Conservation (phyloP, 2,113 vertebrate species). For the Xiphophorus maculatus region DNA sequence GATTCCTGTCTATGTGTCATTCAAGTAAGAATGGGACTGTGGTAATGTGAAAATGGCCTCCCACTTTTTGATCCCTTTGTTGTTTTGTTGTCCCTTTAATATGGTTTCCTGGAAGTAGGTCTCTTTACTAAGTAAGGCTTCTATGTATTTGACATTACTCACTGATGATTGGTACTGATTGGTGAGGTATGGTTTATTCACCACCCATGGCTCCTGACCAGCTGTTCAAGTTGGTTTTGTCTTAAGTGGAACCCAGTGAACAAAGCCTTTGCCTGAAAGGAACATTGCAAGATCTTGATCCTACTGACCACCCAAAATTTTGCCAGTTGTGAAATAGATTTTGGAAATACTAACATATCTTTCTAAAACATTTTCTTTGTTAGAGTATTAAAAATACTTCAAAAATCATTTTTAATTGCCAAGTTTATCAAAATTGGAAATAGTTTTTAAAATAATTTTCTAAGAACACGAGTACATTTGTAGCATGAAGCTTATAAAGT, state of each 20-base stretch:
- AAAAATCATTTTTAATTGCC: neutral
- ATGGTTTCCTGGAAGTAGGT: conserved; percentile 47
- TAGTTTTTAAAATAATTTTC: neutral
- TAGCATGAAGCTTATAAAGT: neutral
- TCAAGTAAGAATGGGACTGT: conserved; percentile 5
- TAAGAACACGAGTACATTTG: neutral
- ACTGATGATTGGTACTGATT: conserved; percentile 30
- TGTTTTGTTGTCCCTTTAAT: conserved; percentile 36
- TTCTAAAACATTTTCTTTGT: neutral
- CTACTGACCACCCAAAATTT: conserved; percentile 41
- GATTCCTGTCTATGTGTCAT: conserved; percentile 41
- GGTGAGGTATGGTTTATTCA: conserved; percentile 42
- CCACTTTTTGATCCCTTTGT: neutral
- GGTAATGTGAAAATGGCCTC: conserved; percentile 1
- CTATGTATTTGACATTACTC: conserved; percentile 22
- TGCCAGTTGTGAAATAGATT: neutral
- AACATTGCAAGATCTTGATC: conserved; percentile 41
- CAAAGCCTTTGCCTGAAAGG: conserved; percentile 40
- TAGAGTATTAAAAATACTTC: neutral
- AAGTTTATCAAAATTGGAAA: neutral
- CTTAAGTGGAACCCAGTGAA: conserved; percentile 26
- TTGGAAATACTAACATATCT: conserved; percentile 9
- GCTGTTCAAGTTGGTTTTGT: conserved; percentile 47
- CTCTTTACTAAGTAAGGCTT: conserved; percentile 12
- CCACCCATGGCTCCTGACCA: conserved; percentile 37